Evolutionary conservation across 2,888 invertebrate genomes (phyloP).

Genomic region (Xestobium rufovillosum): DNA sequence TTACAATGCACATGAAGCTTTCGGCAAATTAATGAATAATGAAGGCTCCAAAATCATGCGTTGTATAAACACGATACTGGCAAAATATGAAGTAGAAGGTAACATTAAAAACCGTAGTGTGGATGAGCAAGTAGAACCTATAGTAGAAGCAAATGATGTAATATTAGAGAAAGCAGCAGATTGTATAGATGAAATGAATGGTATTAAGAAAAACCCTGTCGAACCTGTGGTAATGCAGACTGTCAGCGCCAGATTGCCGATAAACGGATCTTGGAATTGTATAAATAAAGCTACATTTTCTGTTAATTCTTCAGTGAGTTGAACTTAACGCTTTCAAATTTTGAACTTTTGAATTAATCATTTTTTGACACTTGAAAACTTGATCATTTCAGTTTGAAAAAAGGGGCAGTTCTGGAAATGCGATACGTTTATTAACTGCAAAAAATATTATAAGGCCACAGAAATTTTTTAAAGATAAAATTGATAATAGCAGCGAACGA

Average conservation of each 20-base stretch:
- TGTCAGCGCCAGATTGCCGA: constrained; percentile 37
- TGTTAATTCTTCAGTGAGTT: constrained; percentile 25
- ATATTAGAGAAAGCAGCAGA: constrained; percentile 74
- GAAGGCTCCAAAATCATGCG: constrained; percentile 59
- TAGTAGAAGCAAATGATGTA: constrained; percentile 76
- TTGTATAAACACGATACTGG: constrained; percentile 50
- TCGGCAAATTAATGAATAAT: constrained; percentile 56
- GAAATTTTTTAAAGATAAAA: constrained; percentile 70
- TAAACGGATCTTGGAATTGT: constrained; percentile 58
- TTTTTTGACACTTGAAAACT: neutral
- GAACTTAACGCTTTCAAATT: constrained; percentile 16
- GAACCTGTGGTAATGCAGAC: constrained; percentile 47
- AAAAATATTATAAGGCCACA: constrained; percentile 78
- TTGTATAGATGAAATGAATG: constrained; percentile 60
- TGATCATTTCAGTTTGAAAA: no score
- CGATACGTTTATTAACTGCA: constrained; percentile 56
- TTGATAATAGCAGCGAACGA: constrained; percentile 66
- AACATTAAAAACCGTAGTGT: constrained; percentile 50
- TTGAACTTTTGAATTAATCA: neutral
- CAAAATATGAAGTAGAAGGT: constrained; percentile 48
- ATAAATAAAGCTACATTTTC: constrained; percentile 32
- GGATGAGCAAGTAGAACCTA: constrained; percentile 66
- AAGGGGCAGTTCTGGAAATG: no score
- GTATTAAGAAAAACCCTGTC: constrained; percentile 49
- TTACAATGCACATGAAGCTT: constrained; percentile 70